Base-by-base conservation (phyloP, 2,797 vertebrate genomes). In the Gambusia yucatana region DNA sequence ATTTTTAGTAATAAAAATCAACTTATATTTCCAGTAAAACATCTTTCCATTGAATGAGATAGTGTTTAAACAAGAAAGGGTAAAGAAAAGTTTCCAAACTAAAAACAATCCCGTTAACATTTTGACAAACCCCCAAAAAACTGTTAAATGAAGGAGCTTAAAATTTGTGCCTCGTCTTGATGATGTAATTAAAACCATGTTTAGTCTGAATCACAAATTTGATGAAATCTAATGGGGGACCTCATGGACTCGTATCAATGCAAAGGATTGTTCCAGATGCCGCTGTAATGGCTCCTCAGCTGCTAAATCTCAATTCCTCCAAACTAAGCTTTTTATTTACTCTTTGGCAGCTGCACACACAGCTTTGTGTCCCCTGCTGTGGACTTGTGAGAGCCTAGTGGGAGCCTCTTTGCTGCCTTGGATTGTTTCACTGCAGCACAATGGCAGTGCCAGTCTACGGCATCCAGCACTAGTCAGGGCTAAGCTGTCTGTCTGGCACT, bases 371-470 rank as follows among this genome's bases (percentile, higher is more conserved):
- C 48, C 28, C 17, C 78, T 16, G 57, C 75, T 44, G 55, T 74
- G 82, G 74, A 72, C 79, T 46, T 76, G 65, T 73, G 82, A 39
- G 63, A 78, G 47, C 75, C 22, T 20, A 22, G 57, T 69, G 84
- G 82, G 78, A 83, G 84, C 82, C 83, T 75, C 79, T 78, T 75
- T 75, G 52, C 77, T 50, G 83, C 77, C 79, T 72, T 14, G 13
- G 55, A 80, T 69, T 11, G 2, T 75, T 87, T 86, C 82, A 63
- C 71, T 43, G 78, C 76, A 73, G 43, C 81, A 91, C 86, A 91
- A 93, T 82, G 81, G 73, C 77, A n/a, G 77, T 84, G 89, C 88
- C 89, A 88, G 82, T 85, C 85, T 80, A 63, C 1, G 4, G 67
- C 86, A 75, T 78, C 82, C 78, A 82, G 43, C 87, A 78, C 82